Base-by-base conservation (phyloP, 1,140 invertebrate genomes). In the Drosophila ohnishii region DNA sequence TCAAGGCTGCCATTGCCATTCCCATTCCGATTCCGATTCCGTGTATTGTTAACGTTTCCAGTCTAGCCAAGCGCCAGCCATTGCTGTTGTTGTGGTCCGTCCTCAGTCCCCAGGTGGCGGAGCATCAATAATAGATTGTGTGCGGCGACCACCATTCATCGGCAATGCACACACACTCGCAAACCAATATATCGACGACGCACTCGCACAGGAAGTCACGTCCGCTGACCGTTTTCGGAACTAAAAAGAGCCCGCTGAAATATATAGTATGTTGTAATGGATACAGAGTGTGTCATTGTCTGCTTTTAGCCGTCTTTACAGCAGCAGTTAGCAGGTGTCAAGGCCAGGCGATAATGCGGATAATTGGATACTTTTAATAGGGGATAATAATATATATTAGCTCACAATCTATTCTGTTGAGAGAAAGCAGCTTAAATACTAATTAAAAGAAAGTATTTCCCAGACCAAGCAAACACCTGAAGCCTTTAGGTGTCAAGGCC, bases 161-260 rank as follows among this genome's bases (percentile, higher is more conserved):
- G 39, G 39, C 16, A 19, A 45, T 45, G 44, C 44, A 57, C 59
- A 57, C 59, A 40, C 13, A 35, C 50, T 39, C 14, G 56, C 50
- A 13, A 53, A 25, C 19, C 19, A 82, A 84, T 80, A 77, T 71
- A 76, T 75, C 67, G 64, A 67, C 30, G 55, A 67, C 30, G 58
- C 60, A 58, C 44, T 60, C 37, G 56, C 74, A 74, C 84, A 80
- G 84, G 84, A 88, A 88, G 85, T 88, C 84, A 88, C 84, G 85
- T 88, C 77, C 65, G 50, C 60, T 74, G 63, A 62, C 65, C 77
- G 60, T 75, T 83, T 86, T 77, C 32, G 67, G 76, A 56, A 66
- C 72, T 87, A 60, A 82, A 86, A 86, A 81, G 57, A 62, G 32
- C 45, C 83, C 83, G 83, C 78, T 69, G 11, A 48, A 79, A 45